A percentile compares a stretch with the other conserved stretches of the same genome.
Conservation (phyloP, 2,888 invertebrate genomes). For the Pandemis corylana region DNA sequence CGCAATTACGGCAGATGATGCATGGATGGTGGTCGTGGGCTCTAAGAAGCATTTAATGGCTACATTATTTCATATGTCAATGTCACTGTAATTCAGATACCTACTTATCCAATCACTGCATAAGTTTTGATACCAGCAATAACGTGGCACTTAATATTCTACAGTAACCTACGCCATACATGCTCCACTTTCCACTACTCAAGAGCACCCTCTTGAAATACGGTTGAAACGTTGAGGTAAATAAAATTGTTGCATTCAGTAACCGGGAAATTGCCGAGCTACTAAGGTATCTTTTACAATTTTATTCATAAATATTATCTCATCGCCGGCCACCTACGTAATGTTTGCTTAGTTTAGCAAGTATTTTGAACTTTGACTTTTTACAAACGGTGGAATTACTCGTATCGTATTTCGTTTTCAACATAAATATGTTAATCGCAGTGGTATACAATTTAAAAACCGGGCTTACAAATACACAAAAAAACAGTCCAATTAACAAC, state of each 20-base stretch:
- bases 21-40: constrained; percentile 31
- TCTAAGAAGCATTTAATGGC: constrained; percentile 34
- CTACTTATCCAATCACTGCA: constrained; percentile 4
- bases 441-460: too few relatives aligned
- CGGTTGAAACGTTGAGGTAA: not conserved
- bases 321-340: too few relatives aligned
- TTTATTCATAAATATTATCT: too few relatives aligned
- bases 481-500: too few relatives aligned
- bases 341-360: too few relatives aligned
- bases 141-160: not conserved
- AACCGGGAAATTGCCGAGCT: not conserved
- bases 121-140: not conserved
- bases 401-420: too few relatives aligned
- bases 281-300: too few relatives aligned
- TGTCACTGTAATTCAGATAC: constrained; percentile 25
- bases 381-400: too few relatives aligned
- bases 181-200: not conserved
- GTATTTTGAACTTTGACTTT: not conserved
- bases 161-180: not conserved
- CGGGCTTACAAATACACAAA: too few relatives aligned
- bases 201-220: not conserved
- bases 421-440: too few relatives aligned
- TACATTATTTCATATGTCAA: constrained; percentile 34
- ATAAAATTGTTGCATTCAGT: not conserved
- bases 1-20: constrained; percentile 54